Conservation (phyloP, 2,888 invertebrate species). For the Punctoribates punctum region DNA sequence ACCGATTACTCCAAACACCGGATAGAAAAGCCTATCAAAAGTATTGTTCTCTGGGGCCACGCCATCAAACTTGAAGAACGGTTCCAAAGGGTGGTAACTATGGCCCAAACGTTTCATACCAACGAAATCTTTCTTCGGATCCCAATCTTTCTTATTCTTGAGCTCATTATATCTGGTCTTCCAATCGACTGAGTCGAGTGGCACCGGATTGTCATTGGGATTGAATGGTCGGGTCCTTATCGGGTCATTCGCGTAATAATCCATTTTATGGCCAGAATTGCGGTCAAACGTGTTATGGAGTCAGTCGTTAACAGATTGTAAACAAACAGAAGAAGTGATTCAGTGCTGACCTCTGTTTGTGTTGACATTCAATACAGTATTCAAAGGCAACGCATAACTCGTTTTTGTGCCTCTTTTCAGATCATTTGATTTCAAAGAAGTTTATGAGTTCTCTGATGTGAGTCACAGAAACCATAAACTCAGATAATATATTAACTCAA, state of each 20-base stretch:
- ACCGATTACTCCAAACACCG: neutral
- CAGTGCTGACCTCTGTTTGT: too few relatives aligned
- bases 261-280: too few relatives aligned
- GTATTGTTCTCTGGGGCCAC: neutral
- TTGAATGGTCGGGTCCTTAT: neutral
- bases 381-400: too few relatives aligned
- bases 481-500: too few relatives aligned
- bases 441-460: too few relatives aligned
- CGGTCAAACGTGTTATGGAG: neutral
- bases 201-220: neutral
- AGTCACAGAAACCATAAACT: too few relatives aligned
- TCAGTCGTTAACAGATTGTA: neutral
- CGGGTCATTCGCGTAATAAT: too few relatives aligned
- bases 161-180: conserved; percentile 2
- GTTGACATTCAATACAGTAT: too few relatives aligned
- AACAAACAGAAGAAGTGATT: too few relatives aligned
- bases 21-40: neutral
- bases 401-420: too few relatives aligned
- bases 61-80: conserved; percentile 39
- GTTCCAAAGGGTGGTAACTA: conserved; percentile 37
- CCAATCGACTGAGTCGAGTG: neutral
- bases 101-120: conserved; percentile 37
- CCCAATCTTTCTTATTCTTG: neutral
- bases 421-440: too few relatives aligned
- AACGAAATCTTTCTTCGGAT: conserved; percentile 34